Base-by-base conservation (phyloP, 2,797 vertebrate genomes). In the Sebastes hubbsi region DNA sequence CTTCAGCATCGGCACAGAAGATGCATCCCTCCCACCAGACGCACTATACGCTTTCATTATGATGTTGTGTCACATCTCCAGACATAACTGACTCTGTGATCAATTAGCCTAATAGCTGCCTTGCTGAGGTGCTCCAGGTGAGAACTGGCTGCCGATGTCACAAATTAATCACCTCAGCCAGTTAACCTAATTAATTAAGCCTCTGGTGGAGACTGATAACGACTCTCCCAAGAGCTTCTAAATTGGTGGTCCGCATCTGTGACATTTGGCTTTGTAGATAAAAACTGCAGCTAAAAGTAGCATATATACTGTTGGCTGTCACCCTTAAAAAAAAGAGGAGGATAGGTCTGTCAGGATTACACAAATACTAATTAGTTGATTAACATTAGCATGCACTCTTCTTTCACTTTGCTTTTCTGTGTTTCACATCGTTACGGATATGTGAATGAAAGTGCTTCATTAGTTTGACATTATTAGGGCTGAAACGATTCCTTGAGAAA, bases 121-220 rank as follows among this genome's bases (percentile, higher is more conserved):
- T 85, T 79, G 76, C 88, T 87, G 90, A 66, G 86, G 81, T 89
- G 91, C 89, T 91, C 91, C 90, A 92, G 91, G 92, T 95, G 89
- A 94, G 87, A 93, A 88, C 79, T 66, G 83, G 79, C 84, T 90
- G 91, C 84, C 84, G n/a, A 85, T 89, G 89, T 91, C 91, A 88
- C 89, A 90, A 93, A 94, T 93, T 83, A 94, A 94, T 94, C 88
- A 91, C 86, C 89, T 60, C 80, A 90, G 36, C 34, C 60, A 36
- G 89, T 89, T 86, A 75, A 85, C 46, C 32, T 91, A 93, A 95
- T 94, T 94, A 94, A 95, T 93, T 91, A 91, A 78, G 65, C 83
- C 86, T 89, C 89, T 92, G 88, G 87, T 86, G 86, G 88, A 82
- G 76, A 64, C 88, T 83, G 89, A 93, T 92, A 93, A 92, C 80